Base-by-base conservation (phyloP, 2,797 vertebrate species). In the Megalops cyprinoides region DNA sequence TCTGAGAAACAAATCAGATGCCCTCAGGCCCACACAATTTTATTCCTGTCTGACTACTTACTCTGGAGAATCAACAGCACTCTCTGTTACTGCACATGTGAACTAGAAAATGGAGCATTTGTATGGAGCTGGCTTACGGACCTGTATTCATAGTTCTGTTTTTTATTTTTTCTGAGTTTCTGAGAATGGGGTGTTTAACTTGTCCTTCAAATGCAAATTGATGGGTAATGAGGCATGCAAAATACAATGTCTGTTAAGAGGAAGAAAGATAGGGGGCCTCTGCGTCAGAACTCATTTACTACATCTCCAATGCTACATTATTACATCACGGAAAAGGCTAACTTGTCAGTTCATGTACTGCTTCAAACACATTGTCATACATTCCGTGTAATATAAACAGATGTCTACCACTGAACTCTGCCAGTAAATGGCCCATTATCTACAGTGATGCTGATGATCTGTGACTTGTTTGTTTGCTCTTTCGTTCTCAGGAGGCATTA, bases 391-490 rank as follows among this genome's bases (percentile, higher is more conserved):
- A 60, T 60, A 28, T 3, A 60, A 62, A 18, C 23, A 71, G 65
- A 42, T 25, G 65, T 55, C 2, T 49, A 12, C 4, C 12, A 18
- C 25, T 78, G n/a, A 25, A 44, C n/a, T 55, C 48, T 42, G 18
- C 37, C 46, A 39, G n/a, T n/a, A 42, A n/a, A 53, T 39, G 34
- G 25, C 25, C 15, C 4, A 42, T 55, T 51, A 20, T 25, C 49
- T 34, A 14, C 23, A 34, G 51, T 69, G 65, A 79, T 55, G 46
- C 49, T 49, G 34, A 76, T 51, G 48, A 18, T 37, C 37, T 37
- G n/a, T n/a, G 67, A 23, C 34, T 74, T 73, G 42, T 79, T 79
- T 73, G 49, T 79, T 79, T 56, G 14, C 31, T 18, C 31, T 34
- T 65, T 6, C 55, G 48, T 25, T 79, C 67, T 53, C 42, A 56